Percentiles rank a stretch among this genome's conserved stretches.
Evolutionary conservation across 2,113 vertebrate species (phyloP).

Genomic region (Antechinus stuartii): DNA sequence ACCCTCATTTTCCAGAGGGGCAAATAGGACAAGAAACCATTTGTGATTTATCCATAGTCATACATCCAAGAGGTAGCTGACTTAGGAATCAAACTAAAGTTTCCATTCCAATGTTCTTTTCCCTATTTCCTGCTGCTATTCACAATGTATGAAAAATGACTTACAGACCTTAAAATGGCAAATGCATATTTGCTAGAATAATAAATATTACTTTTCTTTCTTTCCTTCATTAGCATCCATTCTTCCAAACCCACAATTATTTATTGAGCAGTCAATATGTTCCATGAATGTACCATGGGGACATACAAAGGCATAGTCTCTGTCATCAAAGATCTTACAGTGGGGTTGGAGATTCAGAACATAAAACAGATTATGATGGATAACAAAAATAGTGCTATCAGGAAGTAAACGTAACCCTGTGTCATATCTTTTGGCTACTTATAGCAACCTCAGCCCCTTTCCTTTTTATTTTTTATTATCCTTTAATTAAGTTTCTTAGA

Average conservation of each 20-base stretch:
- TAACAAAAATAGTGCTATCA: not conserved
- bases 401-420: not conserved
- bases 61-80: not conserved
- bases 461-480: not conserved
- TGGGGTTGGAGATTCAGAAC: not conserved
- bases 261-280: not conserved
- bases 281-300: not conserved
- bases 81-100: not conserved
- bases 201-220: not conserved
- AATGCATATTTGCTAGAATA: not conserved
- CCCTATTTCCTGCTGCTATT: not conserved
- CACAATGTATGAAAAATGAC: not conserved
- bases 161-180: not conserved
- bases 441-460: not conserved
- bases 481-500: not conserved
- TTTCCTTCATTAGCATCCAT: not conserved
- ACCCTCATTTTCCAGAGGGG: not conserved
- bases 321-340: not conserved
- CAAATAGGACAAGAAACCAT: not conserved
- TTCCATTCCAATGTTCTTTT: not conserved
- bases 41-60: rapidly evolving
- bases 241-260: not conserved
- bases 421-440: not conserved
- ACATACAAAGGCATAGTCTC: not conserved
- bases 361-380: not conserved